Conservation (phyloP, 2,888 invertebrate genomes). For the Netelia virgata region DNA sequence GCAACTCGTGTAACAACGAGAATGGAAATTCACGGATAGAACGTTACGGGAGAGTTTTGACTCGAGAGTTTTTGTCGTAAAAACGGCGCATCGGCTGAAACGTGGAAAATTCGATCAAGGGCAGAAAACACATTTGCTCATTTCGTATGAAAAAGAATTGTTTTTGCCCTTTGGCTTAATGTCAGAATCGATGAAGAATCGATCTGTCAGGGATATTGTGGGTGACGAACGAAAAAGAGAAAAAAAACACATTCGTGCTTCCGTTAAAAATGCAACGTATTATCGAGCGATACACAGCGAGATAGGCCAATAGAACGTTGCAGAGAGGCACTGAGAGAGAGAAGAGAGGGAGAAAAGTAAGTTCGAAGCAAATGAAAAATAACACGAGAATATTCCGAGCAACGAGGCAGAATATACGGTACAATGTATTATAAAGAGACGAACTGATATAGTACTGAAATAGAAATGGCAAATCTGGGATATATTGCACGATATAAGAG, state of each 20-base stretch:
- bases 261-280: conserved; percentile 52
- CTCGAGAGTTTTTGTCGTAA: background rate
- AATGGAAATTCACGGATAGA: too few species aligned
- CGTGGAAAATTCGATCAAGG: background rate
- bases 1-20: too few species aligned
- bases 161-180: conserved; percentile 23
- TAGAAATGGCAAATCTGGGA: conserved; percentile 55
- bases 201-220: conserved; percentile 18
- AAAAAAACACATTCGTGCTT: conserved; percentile 6
- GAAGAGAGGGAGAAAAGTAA: conserved; percentile 1
- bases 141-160: background rate
- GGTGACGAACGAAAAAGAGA: background rate
- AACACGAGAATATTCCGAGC: conserved; percentile 27
- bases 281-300: conserved; percentile 45
- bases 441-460: conserved; percentile 29
- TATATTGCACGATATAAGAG: conserved; percentile 38
- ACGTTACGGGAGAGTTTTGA: too few species aligned
- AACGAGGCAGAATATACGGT: background rate
- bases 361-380: conserved; percentile 16
- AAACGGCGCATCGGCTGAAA: background rate
- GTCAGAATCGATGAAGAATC: conserved; percentile 48
- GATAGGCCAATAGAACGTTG: background rate
- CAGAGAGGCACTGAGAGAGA: background rate
- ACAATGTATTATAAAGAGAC: conserved; percentile 1
- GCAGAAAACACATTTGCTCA: background rate